Conservation (phyloP, 2,797 vertebrate species). For the Eleutherodactylus coqui region DNA sequence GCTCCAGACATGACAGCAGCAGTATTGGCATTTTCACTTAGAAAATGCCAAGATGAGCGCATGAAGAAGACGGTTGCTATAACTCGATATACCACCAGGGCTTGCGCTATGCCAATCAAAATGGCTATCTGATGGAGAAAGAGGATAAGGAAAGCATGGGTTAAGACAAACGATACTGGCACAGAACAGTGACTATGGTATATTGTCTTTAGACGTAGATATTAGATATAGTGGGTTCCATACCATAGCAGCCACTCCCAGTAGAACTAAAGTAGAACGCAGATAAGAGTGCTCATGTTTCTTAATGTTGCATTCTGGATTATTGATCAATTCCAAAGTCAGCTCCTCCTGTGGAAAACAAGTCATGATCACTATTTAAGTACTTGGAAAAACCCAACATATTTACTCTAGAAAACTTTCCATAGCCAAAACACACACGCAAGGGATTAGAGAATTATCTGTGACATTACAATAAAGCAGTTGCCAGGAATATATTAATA, state of each 20-base stretch:
- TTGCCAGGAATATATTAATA: not conserved
- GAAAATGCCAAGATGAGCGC: slow-evolving; percentile 71
- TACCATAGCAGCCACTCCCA: slow-evolving; percentile 85
- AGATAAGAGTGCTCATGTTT: slow-evolving; percentile 84
- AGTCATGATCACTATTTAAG: not conserved
- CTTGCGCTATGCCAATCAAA: slow-evolving; percentile 87
- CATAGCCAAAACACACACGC: not conserved
- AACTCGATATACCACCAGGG: slow-evolving; percentile 88
- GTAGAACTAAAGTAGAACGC: slow-evolving; percentile 78
- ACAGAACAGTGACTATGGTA: not conserved
- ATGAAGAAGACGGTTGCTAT: slow-evolving; percentile 77
- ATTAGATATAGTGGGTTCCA: not conserved
- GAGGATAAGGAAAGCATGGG: not conserved
- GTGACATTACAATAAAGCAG: not conserved
- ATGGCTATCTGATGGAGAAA: slow-evolving; percentile 79
- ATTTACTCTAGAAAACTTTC: not conserved
- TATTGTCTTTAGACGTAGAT: not conserved
- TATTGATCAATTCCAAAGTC: slow-evolving; percentile 84
- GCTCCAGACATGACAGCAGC: slow-evolving; percentile 83
- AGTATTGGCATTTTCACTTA: slow-evolving; percentile 77
- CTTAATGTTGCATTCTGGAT: slow-evolving; percentile 70
- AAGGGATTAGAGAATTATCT: not conserved
- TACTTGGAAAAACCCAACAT: not conserved
- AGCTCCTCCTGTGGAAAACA: slow-evolving; percentile 84
- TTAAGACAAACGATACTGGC: not conserved